These are phyloP conservation scores for Drosophila nebulosa DNA, from an alignment of 1,140 invertebrate genomes.

Conservation along the genomic window DNA sequence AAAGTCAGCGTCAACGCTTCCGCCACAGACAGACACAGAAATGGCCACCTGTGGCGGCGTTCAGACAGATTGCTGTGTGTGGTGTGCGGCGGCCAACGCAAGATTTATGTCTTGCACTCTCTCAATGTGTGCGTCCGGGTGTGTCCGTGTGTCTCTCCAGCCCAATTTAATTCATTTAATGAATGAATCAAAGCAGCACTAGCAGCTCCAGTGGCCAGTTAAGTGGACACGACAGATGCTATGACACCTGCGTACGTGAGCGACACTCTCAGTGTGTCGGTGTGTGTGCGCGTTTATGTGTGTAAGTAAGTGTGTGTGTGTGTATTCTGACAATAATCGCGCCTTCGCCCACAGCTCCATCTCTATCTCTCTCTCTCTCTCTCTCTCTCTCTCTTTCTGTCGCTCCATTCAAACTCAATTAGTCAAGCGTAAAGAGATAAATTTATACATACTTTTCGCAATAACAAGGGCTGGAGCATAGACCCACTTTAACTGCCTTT, in stretches of 20 bases:
- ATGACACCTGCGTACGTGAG: constrained; percentile 58
- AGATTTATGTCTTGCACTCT: constrained; percentile 21
- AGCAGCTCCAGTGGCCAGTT: constrained; percentile 22
- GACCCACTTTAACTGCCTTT: not conserved
- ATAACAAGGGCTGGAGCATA: not conserved
- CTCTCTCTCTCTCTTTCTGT: constrained; percentile 9
- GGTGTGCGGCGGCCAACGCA: constrained; percentile 43
- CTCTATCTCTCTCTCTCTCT: not conserved
- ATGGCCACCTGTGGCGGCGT: constrained; percentile 33
- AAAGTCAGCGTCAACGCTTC: not conserved
- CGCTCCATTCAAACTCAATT: constrained; percentile 63
- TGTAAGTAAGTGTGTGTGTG: constrained; percentile 44
- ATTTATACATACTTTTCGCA: not conserved
- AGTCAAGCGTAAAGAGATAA: constrained; percentile 41
- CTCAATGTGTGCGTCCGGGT: constrained; percentile 8
- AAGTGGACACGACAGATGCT: constrained; percentile 70
- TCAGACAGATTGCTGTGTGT: constrained; percentile 18
- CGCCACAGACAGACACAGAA: not conserved
- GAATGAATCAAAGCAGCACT: constrained; percentile 57
- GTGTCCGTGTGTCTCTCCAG: constrained; percentile 10
- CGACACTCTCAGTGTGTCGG: not conserved
- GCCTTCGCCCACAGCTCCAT: constrained; percentile 55
- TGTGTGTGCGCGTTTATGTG: not conserved
- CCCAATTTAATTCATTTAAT: constrained; percentile 61
- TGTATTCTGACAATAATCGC: constrained; percentile 69